Base-by-base conservation (phyloP, 2,888 invertebrate genomes). In the Ecliptopera silaceata region DNA sequence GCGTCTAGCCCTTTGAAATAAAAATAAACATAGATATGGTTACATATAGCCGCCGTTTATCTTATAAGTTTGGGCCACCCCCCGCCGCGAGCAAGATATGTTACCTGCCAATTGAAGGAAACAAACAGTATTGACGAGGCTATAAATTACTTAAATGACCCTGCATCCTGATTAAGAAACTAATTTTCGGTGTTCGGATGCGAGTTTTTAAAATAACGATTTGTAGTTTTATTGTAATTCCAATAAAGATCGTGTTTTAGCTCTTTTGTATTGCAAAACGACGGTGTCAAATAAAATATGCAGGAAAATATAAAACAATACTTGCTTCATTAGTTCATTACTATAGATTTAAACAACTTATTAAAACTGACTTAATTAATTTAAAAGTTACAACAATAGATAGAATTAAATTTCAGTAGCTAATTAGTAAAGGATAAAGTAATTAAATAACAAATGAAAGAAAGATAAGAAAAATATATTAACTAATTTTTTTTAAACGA, bases 41-140 rank as follows among this genome's bases (percentile, higher is more conserved):
- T 44, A 41, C 45, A 46, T 58, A 49, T 41, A 42, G 46, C 56
- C 42, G 47, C 48, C 46, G 56, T 61, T 54, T 44, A 60, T 80
- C 77, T 70, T 77, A 76, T 73, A 65, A 68, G 62, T 72, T 74
- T 70, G 76, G 69, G 84, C 78, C 82, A 81, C 87, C 87, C 82
- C 90, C 89, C 80, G 89, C 82, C 72, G 88, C 70, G 68, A 61
- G 61, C 77, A 79, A 83, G 75, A 84, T 82, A 86, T 84, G 83
- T 86, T 86, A 84, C 86, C 89, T 86, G 86, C 82, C 74, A 74
- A 68, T 71, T 76, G 72, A 76, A 80, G 81, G 86, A 84, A 88
- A 86, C 85, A 85, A 83, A 86, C 82, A 84, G 71, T 77, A 83
- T 82, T 79, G 81, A 85, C 76, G 80, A 79, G 69, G 81, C 77